phyloP scores from a whole-genome alignment of 2,888 invertebrate genomes.

The Capitulum mitella region DNA sequence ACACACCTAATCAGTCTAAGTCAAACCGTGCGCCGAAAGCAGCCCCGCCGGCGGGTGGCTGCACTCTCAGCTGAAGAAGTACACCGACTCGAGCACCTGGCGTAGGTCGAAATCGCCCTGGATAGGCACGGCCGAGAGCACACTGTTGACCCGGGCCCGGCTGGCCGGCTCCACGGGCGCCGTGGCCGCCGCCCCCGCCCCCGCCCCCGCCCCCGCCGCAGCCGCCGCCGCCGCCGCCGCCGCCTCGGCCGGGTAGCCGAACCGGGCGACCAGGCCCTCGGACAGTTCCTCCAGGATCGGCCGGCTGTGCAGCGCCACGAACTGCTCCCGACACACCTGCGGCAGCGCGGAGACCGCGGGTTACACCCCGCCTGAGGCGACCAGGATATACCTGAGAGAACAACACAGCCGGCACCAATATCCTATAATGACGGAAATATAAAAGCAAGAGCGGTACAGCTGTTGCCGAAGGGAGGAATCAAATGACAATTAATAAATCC shows the following conservation, averaged over 20 bases:
- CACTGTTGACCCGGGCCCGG: constrained; percentile 53
- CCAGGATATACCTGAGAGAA: too few species aligned
- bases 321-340: constrained; percentile 92
- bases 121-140: constrained; percentile 57
- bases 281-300: constrained; percentile 85
- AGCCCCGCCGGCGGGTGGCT: too few species aligned
- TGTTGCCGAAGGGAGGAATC: too few species aligned
- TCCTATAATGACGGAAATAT: too few species aligned
- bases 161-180: constrained; percentile 52
- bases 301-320: constrained; percentile 88
- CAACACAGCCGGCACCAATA: too few species aligned
- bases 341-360: constrained; percentile 36
- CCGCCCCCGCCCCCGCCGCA: constrained; percentile 45
- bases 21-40: too few species aligned
- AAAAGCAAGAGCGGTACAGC: too few species aligned
- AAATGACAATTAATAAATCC: too few species aligned
- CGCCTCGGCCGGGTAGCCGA: constrained; percentile 52
- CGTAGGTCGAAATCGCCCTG: constrained; percentile 70
- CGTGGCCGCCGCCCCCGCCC: neutral
- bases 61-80: constrained; percentile 81
- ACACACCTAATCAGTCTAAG: too few species aligned
- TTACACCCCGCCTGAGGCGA: too few species aligned
- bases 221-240: constrained; percentile 40
- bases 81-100: constrained; percentile 66
- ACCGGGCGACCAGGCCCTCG: constrained; percentile 59